Conservation (phyloP, 2,888 invertebrate genomes). For the Pammene aurita region DNA sequence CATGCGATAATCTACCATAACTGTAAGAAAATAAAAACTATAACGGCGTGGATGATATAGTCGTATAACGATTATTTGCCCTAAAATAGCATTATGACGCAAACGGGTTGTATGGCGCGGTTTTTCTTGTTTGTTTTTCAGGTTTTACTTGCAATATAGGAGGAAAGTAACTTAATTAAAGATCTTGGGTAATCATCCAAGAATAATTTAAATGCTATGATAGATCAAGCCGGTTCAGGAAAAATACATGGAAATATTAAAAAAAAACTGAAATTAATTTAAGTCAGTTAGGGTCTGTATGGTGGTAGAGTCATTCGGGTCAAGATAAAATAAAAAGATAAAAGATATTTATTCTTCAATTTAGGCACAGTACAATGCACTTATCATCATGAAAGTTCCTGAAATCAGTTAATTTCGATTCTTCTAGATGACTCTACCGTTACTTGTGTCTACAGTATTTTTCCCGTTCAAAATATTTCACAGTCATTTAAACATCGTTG, state of each 20-base stretch:
- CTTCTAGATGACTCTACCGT: background rate
- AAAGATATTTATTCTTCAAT: too few relatives aligned
- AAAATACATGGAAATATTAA: too few relatives aligned
- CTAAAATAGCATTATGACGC: constrained; percentile 22
- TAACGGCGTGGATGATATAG: background rate
- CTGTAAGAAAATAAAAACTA: background rate
- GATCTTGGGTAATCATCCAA: too few relatives aligned
- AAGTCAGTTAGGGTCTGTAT: too few relatives aligned
- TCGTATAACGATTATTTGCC: constrained; percentile 16
- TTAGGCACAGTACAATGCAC: too few relatives aligned
- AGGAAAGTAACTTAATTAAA: too few relatives aligned
- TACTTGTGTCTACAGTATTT: background rate
- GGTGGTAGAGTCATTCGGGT: too few relatives aligned
- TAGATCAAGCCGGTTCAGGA: too few relatives aligned
- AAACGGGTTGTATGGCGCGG: constrained; percentile 13
- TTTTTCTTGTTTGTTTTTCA: constrained; percentile 19
- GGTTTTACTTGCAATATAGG: background rate
- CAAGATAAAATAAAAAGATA: too few relatives aligned
- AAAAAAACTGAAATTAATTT: too few relatives aligned
- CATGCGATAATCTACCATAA: background rate
- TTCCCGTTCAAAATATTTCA: background rate
- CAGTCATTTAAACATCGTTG: background rate
- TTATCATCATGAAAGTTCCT: background rate
- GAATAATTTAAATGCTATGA: too few relatives aligned
- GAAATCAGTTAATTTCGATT: too few relatives aligned